These are phyloP conservation scores for Eremobia ochroleuca DNA, from an alignment of 2,888 invertebrate species.

Conservation along the genomic window DNA sequence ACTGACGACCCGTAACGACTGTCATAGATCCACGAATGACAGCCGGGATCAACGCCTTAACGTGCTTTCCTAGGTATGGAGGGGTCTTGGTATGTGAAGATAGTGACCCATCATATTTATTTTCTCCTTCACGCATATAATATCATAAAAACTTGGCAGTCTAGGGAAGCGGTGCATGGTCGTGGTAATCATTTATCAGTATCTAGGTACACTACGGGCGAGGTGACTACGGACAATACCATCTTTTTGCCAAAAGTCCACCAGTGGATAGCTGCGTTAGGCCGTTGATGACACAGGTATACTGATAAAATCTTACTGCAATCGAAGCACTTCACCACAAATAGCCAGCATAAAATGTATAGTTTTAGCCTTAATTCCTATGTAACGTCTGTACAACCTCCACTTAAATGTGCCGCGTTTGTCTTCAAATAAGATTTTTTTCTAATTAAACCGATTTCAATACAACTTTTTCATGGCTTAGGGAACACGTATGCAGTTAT, in stretches of 20 bases:
- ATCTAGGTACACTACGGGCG: conserved; percentile 51
- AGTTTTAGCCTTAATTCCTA: neutral
- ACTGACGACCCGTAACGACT: no score
- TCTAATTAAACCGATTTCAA: conserved; percentile 34
- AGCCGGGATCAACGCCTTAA: no score
- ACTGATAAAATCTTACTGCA: conserved; percentile 55
- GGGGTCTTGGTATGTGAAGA: no score
- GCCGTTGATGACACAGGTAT: conserved; percentile 46
- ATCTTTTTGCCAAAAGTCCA: conserved; percentile 24
- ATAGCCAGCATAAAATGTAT: conserved; percentile 21
- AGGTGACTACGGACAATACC: conserved; percentile 40
- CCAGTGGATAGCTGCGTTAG: conserved; percentile 30
- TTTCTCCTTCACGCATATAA: conserved; percentile 1
- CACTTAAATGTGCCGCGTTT: conserved; percentile 18
- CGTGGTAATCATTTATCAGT: conserved; percentile 43
- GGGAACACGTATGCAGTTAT: neutral
- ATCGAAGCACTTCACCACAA: conserved; percentile 40
- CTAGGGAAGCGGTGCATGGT: conserved; percentile 8
- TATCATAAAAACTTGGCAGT: neutral
- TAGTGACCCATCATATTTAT: no score
- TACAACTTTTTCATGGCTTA: neutral
- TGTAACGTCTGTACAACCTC: conserved; percentile 7
- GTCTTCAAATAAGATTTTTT: neutral
- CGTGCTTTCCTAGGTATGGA: no score
- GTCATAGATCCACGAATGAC: no score